Conservation (phyloP, 2,888 invertebrate genomes). For the Linhomoeus sp. region DNA sequence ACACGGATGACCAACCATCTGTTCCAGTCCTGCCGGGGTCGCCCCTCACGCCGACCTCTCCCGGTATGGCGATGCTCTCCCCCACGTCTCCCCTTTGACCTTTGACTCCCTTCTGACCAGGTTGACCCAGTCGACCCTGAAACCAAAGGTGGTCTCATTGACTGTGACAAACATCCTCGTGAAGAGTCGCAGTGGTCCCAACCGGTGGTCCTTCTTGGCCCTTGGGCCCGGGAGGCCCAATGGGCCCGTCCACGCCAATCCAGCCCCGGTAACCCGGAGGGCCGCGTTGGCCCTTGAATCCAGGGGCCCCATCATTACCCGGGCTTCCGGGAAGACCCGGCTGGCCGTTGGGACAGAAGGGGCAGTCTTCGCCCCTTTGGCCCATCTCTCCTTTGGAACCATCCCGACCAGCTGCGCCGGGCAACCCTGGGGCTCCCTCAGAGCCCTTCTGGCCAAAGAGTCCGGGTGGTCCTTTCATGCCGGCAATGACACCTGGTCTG, state of each 20-base stretch:
- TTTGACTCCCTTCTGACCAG: slow-evolving; percentile 2
- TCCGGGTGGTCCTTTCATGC: slow-evolving; percentile 28
- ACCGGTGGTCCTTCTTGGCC: not conserved
- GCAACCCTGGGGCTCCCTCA: slow-evolving; percentile 12
- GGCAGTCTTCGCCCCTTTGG: not conserved
- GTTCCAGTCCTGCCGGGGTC: no score
- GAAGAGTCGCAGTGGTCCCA: not conserved
- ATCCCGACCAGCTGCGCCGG: slow-evolving; percentile 11
- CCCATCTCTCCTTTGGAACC: slow-evolving; percentile 10
- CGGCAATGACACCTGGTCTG: slow-evolving; percentile 13
- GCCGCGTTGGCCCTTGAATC: not conserved
- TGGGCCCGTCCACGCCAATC: not conserved
- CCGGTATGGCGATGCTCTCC: no score
- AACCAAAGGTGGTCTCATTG: no score
- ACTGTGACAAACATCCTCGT: not conserved
- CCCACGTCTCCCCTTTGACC: not conserved
- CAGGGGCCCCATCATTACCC: not conserved
- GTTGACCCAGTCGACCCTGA: not conserved
- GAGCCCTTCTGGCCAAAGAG: slow-evolving; percentile 22
- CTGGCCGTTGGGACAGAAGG: slow-evolving; percentile 4
- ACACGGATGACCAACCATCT: no score
- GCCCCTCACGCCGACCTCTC: no score
- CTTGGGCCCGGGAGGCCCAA: not conserved
- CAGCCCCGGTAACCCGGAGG: not conserved
- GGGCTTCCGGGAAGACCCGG: slow-evolving; percentile 2